A percentile compares a stretch with the other conserved stretches of the same genome.
Evolutionary conservation across 2,113 vertebrate genomes (phyloP).

Genomic region (Mixornis gularis): DNA sequence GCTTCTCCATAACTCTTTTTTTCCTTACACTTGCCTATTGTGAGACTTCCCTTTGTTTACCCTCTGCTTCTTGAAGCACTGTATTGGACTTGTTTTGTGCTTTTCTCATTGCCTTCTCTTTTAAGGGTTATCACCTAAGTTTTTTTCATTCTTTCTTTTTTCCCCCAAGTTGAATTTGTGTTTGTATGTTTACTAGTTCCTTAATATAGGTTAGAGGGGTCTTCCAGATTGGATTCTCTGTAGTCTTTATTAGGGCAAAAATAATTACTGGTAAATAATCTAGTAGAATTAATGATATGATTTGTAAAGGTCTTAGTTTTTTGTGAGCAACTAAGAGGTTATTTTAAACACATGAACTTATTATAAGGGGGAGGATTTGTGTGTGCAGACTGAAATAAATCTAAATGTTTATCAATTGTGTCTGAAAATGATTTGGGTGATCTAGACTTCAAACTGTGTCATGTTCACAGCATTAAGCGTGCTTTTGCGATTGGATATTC

Average conservation of each 20-base stretch:
- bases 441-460: neutral
- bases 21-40: neutral
- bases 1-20: neutral
- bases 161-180: neutral
- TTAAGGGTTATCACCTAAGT: neutral
- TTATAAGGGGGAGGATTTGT: neutral
- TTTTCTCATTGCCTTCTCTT: neutral
- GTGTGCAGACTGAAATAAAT: neutral
- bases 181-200: neutral
- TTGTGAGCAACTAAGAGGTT: neutral
- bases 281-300: neutral
- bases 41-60: neutral
- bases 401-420: neutral
- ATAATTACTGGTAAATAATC: neutral
- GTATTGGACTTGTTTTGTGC: neutral
- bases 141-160: neutral
- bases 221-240: neutral
- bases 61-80: neutral
- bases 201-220: neutral
- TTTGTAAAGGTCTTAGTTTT: neutral
- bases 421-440: neutral
- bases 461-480: neutral
- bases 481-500: neutral
- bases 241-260: neutral
- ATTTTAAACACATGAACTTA: neutral